phyloP scores from a whole-genome alignment of 2,113 vertebrate species.

The Microcebus jonahi region DNA sequence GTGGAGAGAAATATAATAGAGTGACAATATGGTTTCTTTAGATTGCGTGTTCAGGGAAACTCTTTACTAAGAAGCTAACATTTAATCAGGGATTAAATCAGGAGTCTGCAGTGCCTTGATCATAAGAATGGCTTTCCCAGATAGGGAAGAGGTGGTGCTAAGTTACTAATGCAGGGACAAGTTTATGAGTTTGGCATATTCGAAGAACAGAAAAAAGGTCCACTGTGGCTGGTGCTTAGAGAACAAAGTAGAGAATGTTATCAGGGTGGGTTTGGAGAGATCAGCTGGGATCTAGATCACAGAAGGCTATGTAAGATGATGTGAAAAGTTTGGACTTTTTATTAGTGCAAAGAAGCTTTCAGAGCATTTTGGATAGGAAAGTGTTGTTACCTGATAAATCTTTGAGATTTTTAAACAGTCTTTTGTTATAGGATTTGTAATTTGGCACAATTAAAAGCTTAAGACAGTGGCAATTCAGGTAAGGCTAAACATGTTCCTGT shows the following conservation, averaged over 20 bases:
- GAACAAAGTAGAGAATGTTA: background rate
- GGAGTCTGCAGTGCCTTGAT: background rate
- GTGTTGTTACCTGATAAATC: background rate
- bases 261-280: background rate
- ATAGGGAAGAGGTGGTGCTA: background rate
- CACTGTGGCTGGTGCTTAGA: background rate
- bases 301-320: background rate
- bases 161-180: background rate
- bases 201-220: background rate
- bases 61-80: background rate
- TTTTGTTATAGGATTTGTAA: background rate
- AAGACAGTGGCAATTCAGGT: background rate
- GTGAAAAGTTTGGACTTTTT: background rate
- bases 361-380: background rate
- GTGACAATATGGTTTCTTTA: background rate
- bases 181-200: background rate
- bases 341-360: background rate
- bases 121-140: background rate
- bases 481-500: background rate
- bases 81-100: conserved; percentile 1
- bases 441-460: background rate
- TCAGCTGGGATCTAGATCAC: background rate
- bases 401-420: background rate
- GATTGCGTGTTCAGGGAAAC: background rate
- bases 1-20: background rate